These are phyloP conservation scores for Noctilio leporinus DNA, from an alignment of 2,113 vertebrate species.

Conservation along the genomic window DNA sequence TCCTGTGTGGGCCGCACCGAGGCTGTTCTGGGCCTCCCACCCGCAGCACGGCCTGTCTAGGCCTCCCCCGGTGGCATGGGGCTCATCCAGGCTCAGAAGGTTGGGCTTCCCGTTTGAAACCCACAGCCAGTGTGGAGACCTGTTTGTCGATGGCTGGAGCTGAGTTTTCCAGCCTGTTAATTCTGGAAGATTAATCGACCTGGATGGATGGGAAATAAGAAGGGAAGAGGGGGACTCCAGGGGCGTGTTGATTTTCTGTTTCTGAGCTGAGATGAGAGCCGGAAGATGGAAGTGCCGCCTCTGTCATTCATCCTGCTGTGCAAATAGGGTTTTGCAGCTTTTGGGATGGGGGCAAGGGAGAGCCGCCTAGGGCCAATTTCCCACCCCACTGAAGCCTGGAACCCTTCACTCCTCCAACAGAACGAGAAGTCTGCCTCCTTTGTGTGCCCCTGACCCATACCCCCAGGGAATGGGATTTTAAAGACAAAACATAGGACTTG, in stretches of 20 bases:
- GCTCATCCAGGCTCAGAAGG: not conserved
- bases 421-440: not conserved
- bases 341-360: not conserved
- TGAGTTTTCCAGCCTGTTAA: not conserved
- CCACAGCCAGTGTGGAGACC: not conserved
- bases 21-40: slow-evolving; percentile 14
- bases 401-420: not conserved
- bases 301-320: not conserved
- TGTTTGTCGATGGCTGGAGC: not conserved
- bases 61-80: not conserved
- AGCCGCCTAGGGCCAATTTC: not conserved
- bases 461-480: not conserved
- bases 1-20: not conserved
- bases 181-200: not conserved
- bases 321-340: not conserved
- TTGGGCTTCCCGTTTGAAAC: not conserved
- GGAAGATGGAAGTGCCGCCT: not conserved
- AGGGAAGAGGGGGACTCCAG: too few species aligned
- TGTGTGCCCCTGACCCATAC: too few species aligned
- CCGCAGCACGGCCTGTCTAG: not conserved
- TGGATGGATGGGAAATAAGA: not conserved
- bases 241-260: not conserved
- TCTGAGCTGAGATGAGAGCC: not conserved
- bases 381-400: not conserved
- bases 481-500: not conserved